Conservation (phyloP, 2,797 vertebrate genomes). For the Remorina albescens region DNA sequence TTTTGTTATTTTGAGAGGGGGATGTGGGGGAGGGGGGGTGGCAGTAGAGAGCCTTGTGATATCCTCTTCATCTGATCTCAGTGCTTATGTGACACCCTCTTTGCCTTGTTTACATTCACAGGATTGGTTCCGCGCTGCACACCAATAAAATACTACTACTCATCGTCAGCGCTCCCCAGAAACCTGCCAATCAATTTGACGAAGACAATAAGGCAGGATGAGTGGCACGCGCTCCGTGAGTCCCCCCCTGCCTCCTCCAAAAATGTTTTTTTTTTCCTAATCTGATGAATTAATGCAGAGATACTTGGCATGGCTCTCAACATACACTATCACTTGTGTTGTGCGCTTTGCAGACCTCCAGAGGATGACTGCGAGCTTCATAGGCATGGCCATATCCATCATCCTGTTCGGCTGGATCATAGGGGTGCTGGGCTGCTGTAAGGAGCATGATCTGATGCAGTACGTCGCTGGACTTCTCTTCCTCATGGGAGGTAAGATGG, state of each 20-base stretch:
- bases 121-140: constrained; percentile 92
- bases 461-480: constrained; percentile 96
- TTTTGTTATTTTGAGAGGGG: constrained; percentile 23
- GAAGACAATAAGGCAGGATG: constrained; percentile 93
- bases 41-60: constrained; percentile 59
- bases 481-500: constrained; percentile 93
- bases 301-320: constrained; percentile 12
- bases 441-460: constrained; percentile 95
- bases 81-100: constrained; percentile 63
- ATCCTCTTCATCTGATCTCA: constrained; percentile 60
- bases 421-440: constrained; percentile 92
- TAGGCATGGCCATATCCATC: constrained; percentile 95
- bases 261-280: constrained; percentile 1
- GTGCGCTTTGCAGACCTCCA: constrained; percentile 86
- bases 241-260: constrained; percentile 48
- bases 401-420: constrained; percentile 95
- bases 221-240: constrained; percentile 96
- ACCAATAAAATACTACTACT: constrained; percentile 94
- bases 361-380: constrained; percentile 94
- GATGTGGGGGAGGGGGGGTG: constrained; percentile 32
- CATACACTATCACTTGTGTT: neutral
- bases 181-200: constrained; percentile 92
- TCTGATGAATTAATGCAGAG: constrained; percentile 17
- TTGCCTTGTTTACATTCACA: constrained; percentile 80
- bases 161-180: constrained; percentile 89